These are phyloP conservation scores for Scaptodrosophila lebanonensis DNA, from an alignment of 1,140 invertebrate genomes.

Conservation along the genomic window DNA sequence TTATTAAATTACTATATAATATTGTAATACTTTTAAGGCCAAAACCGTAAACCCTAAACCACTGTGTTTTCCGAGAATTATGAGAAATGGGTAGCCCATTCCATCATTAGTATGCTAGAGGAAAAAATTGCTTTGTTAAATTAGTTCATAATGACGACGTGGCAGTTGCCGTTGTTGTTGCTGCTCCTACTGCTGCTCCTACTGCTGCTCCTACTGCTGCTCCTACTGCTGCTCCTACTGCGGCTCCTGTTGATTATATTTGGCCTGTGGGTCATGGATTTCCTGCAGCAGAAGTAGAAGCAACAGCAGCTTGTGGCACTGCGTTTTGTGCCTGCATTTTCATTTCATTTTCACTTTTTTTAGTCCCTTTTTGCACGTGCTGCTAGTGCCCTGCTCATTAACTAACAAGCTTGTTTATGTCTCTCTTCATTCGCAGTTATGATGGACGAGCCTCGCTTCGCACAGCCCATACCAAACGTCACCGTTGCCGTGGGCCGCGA, in stretches of 20 bases:
- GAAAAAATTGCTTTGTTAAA: slow-evolving; percentile 73
- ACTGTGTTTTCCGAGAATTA: too few relatives aligned
- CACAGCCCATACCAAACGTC: slow-evolving; percentile 91
- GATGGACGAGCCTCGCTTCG: slow-evolving; percentile 89
- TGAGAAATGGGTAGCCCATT: too few relatives aligned
- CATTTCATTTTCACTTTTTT: background rate
- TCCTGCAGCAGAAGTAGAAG: slow-evolving; percentile 43
- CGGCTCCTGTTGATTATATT: slow-evolving; percentile 60
- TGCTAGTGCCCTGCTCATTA: slow-evolving; percentile 39
- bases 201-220: slow-evolving; percentile 40
- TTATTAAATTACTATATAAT: too few relatives aligned
- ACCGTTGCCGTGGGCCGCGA: slow-evolving; percentile 92
- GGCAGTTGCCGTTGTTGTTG: slow-evolving; percentile 45
- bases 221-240: slow-evolving; percentile 13
- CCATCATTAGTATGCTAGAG: too few relatives aligned
- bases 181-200: slow-evolving; percentile 24
- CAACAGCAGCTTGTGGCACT: slow-evolving; percentile 24
- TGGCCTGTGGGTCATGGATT: slow-evolving; percentile 63
- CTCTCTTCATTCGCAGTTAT: slow-evolving; percentile 80
- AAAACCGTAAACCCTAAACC: too few relatives aligned
- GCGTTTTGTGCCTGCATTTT: slow-evolving; percentile 45
- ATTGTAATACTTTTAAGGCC: too few relatives aligned
- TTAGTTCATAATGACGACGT: slow-evolving; percentile 74
- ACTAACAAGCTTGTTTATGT: slow-evolving; percentile 50
- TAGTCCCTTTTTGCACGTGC: slow-evolving; percentile 3